Conservation (phyloP, 2,797 vertebrate species). For the Pseudochirops corinnae region DNA sequence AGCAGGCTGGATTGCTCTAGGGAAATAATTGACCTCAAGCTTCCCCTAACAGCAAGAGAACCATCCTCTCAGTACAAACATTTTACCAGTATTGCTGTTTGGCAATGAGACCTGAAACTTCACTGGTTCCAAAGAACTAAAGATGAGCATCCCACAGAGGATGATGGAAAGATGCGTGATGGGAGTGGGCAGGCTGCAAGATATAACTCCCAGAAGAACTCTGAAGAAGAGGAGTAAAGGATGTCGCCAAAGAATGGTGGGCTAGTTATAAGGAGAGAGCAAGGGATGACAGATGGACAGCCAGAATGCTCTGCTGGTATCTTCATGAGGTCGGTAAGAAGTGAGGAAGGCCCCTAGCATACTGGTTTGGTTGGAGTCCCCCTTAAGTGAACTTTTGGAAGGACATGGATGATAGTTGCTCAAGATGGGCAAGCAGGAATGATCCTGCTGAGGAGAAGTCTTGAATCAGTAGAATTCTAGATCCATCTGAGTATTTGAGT, state of each 20-base stretch:
- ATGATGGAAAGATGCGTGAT: not conserved
- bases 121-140: not conserved
- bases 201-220: not conserved
- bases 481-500: not conserved
- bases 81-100: not conserved
- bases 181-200: not conserved
- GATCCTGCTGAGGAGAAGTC: not conserved
- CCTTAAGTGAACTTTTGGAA: not conserved
- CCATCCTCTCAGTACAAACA: not conserved
- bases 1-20: not conserved
- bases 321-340: not conserved
- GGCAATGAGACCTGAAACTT: not conserved
- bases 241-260: not conserved
- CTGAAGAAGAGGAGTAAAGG: not conserved
- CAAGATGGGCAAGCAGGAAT: not conserved
- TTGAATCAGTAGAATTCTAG: not conserved
- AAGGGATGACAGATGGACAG: not conserved
- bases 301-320: not conserved
- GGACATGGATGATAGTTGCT: not conserved
- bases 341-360: not conserved
- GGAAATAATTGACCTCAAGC: not conserved
- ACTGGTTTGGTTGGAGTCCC: too few species aligned
- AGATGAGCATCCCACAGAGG: not conserved
- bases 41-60: not conserved
- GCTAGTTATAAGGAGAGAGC: not conserved